These are phyloP conservation scores for Heliocidaris erythrogramma DNA, from an alignment of 35 echinoderm and acorn worm genomes.

Conservation along the genomic window DNA sequence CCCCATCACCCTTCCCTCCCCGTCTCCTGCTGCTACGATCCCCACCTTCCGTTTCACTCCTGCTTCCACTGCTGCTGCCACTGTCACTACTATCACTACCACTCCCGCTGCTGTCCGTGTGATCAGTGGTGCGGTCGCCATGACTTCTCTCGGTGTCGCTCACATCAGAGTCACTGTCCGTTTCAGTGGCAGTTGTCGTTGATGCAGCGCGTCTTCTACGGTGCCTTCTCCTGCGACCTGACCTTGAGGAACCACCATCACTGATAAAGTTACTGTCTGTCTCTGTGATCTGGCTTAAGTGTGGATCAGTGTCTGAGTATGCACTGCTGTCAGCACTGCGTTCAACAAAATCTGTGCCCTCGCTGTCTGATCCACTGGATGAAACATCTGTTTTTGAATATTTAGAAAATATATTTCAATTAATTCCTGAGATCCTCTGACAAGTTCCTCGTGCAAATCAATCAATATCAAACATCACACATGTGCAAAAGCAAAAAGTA, in stretches of 20 bases:
- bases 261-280: slow-evolving; percentile 62
- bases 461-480: neutral
- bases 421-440: neutral
- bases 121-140: slow-evolving; percentile 56
- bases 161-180: slow-evolving; percentile 62
- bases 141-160: slow-evolving; percentile 15
- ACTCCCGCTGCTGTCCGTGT: slow-evolving; percentile 52
- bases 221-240: slow-evolving; percentile 51
- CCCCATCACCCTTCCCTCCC: slow-evolving; percentile 48
- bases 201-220: slow-evolving; percentile 39
- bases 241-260: slow-evolving; percentile 9
- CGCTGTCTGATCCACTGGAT: slow-evolving; percentile 67
- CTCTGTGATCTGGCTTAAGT: slow-evolving; percentile 57
- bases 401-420: neutral
- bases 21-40: slow-evolving; percentile 15
- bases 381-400: slow-evolving; percentile 63
- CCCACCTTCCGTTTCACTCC: slow-evolving; percentile 57
- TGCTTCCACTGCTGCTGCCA: slow-evolving; percentile 53
- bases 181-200: slow-evolving; percentile 61
- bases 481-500: neutral
- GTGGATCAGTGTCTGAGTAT: slow-evolving; percentile 70
- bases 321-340: slow-evolving; percentile 61
- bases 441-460: neutral
- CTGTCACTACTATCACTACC: slow-evolving; percentile 46
- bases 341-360: slow-evolving; percentile 61